Evolutionary conservation across 1,140 invertebrate species (phyloP).

Genomic region (Zeugodacus cucurbitae): DNA sequence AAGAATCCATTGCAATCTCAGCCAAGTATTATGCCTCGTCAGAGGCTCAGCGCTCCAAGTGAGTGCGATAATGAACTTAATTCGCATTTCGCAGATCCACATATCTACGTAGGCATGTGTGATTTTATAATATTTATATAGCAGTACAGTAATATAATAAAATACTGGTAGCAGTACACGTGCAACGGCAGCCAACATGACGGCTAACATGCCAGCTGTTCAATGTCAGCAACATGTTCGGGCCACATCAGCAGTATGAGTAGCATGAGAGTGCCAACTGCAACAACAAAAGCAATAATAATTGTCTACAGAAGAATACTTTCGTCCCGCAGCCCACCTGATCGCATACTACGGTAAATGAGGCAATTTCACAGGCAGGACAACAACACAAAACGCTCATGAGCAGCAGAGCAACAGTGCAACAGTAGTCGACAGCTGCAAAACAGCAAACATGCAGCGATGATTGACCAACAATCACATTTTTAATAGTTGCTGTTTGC

Average conservation of each 20-base stretch:
- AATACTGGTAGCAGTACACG: not conserved
- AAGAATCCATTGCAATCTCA: no score
- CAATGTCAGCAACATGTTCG: slow-evolving; percentile 20
- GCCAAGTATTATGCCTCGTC: no score
- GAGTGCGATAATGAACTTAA: no score
- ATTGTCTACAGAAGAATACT: not conserved
- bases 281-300: not conserved
- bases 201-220: slow-evolving; percentile 17
- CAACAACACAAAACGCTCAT: not conserved
- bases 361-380: slow-evolving; percentile 4
- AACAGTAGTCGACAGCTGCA: slow-evolving; percentile 32
- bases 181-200: slow-evolving; percentile 8
- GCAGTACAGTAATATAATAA: not conserved
- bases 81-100: no score
- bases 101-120: no score
- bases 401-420: not conserved
- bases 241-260: not conserved
- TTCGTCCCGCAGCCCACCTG: not conserved
- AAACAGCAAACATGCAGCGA: slow-evolving; percentile 8
- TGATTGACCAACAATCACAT: slow-evolving; percentile 34
- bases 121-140: not conserved
- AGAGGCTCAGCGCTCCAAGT: no score
- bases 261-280: not conserved
- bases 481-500: not conserved
- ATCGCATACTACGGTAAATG: not conserved